Base-by-base conservation (phyloP, 2,113 vertebrate genomes). In the Colistium nudipinnis region DNA sequence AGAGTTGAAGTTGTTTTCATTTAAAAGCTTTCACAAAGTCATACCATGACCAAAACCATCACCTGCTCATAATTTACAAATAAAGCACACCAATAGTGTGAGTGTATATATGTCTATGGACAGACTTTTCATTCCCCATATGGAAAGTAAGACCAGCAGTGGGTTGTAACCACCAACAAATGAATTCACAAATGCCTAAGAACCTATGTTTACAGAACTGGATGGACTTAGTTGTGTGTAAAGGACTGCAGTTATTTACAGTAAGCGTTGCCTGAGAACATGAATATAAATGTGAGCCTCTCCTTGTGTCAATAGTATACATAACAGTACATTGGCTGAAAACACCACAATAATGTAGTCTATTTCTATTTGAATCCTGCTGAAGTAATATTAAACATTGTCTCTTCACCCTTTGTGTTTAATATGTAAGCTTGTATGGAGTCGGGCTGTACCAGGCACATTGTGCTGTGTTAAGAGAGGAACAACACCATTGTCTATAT, bases 251-350 rank as follows among this genome's bases (percentile, higher is more conserved):
- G 45, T 27, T 86, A 69, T 87, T 87, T 82, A 83, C 76, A 57
- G 80, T 89, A 78, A 87, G 36, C 69, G 61, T 64, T 70, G 6
- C 51, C 51, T 76, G 28, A 77, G 59, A 76, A 70, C 48, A 77
- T 51, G 45, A 24, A 31, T 20, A 36, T 53, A 66, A 66, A 62
- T 74, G 48, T 63, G 52, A 82, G 43, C 33, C 51, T 69, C 36
- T 68, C 39, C 62, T 70, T 77, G 31, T 71, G 52, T 78, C 55
- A 73, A 38, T 24, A 56, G 53, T 24, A 61, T 64, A 81, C 60
- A 67, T 24, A 64, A 56, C 68, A 70, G 9, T n/a, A 28, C 19
- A 20, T 5, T 8, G 8, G n/a, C 38, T 60, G 19, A 45, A 44
- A 52, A 47, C 43, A 7, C 10, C 14, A 22, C 13, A 41, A 8